Evolutionary conservation across 2,113 vertebrate genomes (phyloP).

Genomic region (Polyodon spathula): DNA sequence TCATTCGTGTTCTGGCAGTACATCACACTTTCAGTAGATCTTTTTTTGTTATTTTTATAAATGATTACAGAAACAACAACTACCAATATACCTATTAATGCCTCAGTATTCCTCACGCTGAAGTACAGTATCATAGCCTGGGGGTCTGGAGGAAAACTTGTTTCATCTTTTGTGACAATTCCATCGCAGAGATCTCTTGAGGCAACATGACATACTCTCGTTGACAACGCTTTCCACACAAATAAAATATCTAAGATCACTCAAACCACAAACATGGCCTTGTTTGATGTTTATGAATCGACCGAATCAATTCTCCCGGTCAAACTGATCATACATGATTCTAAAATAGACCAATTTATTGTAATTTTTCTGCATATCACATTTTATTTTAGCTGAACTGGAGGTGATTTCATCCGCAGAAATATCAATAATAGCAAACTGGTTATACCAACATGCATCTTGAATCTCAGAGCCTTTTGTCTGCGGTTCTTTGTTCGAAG

Average conservation of each 20-base stretch:
- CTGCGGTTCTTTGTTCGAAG: constrained; percentile 2
- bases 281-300: constrained; percentile 18
- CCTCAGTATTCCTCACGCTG: constrained; percentile 2
- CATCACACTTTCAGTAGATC: constrained; percentile 4
- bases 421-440: constrained; percentile 14
- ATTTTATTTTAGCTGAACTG: constrained; percentile 8
- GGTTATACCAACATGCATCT: constrained; percentile 14
- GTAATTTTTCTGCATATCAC: not conserved
- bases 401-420: constrained; percentile 12
- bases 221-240: constrained; percentile 17
- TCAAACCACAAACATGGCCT: constrained; percentile 7
- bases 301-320: constrained; percentile 12
- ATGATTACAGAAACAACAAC: not conserved
- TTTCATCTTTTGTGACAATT: constrained; percentile 5
- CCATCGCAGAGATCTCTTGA: constrained; percentile 13
- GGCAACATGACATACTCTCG: constrained; percentile 5
- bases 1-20: constrained; percentile 9
- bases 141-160: constrained; percentile 2
- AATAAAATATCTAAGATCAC: constrained; percentile 9
- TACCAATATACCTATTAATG: constrained; percentile 4
- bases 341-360: constrained; percentile 8
- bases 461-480: not conserved
- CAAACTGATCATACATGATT: constrained; percentile 15
- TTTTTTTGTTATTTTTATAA: not conserved
- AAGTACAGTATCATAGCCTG: constrained; percentile 10